Conservation (phyloP, 1,140 invertebrate genomes). For the Drosophila takahashii region DNA sequence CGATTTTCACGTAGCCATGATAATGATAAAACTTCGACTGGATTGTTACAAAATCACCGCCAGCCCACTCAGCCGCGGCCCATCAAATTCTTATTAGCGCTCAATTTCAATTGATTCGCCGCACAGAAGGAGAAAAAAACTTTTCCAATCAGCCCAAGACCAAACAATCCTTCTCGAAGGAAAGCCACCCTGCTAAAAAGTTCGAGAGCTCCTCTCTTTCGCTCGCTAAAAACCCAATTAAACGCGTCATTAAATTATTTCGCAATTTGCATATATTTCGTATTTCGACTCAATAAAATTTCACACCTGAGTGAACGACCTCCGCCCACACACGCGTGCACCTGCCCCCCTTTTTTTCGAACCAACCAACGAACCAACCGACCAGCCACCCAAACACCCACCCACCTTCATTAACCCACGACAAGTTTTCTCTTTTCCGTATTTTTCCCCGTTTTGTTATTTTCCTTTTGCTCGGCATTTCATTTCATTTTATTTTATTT, state of each 20-base stretch:
- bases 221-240: conserved; percentile 80
- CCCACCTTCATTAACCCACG: conserved; percentile 36
- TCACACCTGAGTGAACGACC: conserved; percentile 71
- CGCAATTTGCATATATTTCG: conserved; percentile 83
- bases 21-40: conserved; percentile 75
- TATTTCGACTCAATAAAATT: conserved; percentile 83
- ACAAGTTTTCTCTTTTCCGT: conserved; percentile 37
- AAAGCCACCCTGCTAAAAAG: conserved; percentile 15
- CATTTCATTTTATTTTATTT: conserved; percentile 28
- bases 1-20: conserved; percentile 54
- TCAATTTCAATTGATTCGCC: conserved; percentile 81
- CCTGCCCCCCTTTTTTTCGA: conserved; percentile 12
- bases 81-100: conserved; percentile 83
- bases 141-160: conserved; percentile 73
- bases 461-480: conserved; percentile 42
- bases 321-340: conserved; percentile 30
- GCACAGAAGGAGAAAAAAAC: conserved; percentile 50
- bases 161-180: conserved; percentile 66
- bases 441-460: conserved; percentile 22
- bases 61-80: conserved; percentile 48
- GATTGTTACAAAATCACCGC: conserved; percentile 36
- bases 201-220: conserved; percentile 22
- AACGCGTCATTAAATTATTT: conserved; percentile 83
- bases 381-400: not conserved
- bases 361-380: not conserved